Conservation (phyloP, 2,797 vertebrate genomes). For the Siniperca scherzeri region DNA sequence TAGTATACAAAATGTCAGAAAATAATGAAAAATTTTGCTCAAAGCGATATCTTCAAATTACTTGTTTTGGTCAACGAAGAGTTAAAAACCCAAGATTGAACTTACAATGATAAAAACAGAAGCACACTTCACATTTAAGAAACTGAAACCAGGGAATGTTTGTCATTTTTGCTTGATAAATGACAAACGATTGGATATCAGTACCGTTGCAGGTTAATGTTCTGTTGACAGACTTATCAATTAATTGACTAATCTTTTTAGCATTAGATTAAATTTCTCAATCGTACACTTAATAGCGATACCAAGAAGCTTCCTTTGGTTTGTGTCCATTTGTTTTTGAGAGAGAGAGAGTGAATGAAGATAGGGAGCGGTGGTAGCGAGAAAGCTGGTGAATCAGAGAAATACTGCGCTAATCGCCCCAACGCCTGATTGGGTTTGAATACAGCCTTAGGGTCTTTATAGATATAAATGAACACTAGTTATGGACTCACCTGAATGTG, state of each 20-base stretch:
- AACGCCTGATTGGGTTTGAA: no score
- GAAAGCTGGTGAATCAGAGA: no score
- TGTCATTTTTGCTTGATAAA: not conserved
- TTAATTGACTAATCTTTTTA: accelerated
- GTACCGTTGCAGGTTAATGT: not conserved
- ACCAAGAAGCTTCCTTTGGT: no score
- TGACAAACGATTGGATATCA: not conserved
- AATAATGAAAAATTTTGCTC: not conserved
- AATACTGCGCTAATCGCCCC: no score
- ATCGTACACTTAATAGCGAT: not conserved
- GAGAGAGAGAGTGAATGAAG: no score
- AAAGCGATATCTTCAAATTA: no score
- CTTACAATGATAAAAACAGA: no score
- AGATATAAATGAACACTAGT: not conserved
- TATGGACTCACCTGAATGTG: slow-evolving; percentile 90
- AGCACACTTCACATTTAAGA: not conserved
- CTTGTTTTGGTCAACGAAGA: not conserved
- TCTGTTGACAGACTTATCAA: not conserved
- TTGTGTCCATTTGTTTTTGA: no score
- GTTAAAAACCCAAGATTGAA: not conserved
- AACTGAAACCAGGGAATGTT: not conserved
- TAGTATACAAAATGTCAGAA: not conserved
- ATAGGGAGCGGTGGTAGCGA: no score
- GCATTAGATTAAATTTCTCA: not conserved
- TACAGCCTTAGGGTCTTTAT: not conserved